These are phyloP conservation scores for Aramus guarauna DNA, from an alignment of 2,113 vertebrate genomes.

Conservation along the genomic window DNA sequence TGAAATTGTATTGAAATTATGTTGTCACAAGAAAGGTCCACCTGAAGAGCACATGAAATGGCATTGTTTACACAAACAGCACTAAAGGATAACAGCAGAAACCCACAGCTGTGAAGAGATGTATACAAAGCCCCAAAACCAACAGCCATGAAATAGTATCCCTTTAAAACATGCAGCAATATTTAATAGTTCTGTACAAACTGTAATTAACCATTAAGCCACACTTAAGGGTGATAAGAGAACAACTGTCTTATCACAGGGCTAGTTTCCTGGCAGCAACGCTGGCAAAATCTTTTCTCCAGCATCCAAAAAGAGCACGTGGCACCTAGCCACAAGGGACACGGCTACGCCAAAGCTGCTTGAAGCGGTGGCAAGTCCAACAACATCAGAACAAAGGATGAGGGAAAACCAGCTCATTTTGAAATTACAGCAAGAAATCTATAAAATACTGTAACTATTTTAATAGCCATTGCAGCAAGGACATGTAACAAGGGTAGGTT, in stretches of 20 bases:
- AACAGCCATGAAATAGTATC: background rate
- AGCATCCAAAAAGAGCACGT: background rate
- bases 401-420: slow-evolving; percentile 40
- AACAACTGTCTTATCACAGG: background rate
- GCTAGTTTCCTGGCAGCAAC: background rate
- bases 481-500: slow-evolving; percentile 9
- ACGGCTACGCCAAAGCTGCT: background rate
- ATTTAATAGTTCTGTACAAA: background rate
- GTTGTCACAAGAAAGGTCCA: background rate
- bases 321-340: background rate
- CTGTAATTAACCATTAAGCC: background rate
- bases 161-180: slow-evolving; percentile 20
- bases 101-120: background rate
- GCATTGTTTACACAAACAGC: background rate
- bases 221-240: background rate
- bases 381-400: slow-evolving; percentile 31
- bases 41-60: background rate
- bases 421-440: slow-evolving; percentile 8
- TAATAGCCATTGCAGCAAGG: slow-evolving; percentile 54
- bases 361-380: background rate
- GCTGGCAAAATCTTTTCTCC: background rate
- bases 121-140: background rate
- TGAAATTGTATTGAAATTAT: background rate
- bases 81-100: background rate
- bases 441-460: slow-evolving; percentile 66